Percentiles rank a stretch among this genome's conserved stretches.
phyloP scores from a whole-genome alignment of 2,888 invertebrate species.

The Theodoxus fluviatilis region DNA sequence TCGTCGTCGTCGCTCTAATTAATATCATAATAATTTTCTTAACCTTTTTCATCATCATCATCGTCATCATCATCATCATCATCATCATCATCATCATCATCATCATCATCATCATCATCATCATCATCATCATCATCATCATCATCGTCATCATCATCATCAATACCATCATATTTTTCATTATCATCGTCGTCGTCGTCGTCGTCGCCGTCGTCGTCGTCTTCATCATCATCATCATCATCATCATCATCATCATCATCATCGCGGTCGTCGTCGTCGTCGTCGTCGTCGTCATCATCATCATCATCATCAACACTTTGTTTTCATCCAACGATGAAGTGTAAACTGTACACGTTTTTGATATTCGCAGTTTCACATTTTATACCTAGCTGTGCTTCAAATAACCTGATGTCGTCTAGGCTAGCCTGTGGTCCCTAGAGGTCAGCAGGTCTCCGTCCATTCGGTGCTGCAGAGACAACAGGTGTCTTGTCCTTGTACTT shows the following conservation, averaged over 20 bases:
- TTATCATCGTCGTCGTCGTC: background rate
- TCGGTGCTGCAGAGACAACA: too few relatives aligned
- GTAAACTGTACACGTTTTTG: too few relatives aligned
- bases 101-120: background rate
- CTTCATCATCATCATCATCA: conserved; percentile 18
- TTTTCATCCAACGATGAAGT: background rate
- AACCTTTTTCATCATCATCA: background rate
- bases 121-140: background rate
- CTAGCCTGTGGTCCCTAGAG: too few relatives aligned
- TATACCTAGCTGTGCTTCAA: too few relatives aligned
- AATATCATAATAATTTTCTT: background rate
- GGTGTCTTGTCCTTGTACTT: too few relatives aligned
- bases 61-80: background rate
- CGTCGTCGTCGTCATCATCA: background rate
- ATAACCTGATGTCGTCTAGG: too few relatives aligned
- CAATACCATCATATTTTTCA: background rate
- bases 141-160: background rate
- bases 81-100: background rate
- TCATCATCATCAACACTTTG: background rate
- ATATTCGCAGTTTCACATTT: too few relatives aligned
- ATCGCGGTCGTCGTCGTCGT: conserved; percentile 9
- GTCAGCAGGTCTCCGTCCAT: too few relatives aligned
- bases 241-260: conserved; percentile 3
- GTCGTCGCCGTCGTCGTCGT: conserved; percentile 1
- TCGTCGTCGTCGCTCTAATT: background rate